These are phyloP conservation scores for Takifugu bimaculatus DNA, from an alignment of 2,113 vertebrate species.

Conservation along the genomic window DNA sequence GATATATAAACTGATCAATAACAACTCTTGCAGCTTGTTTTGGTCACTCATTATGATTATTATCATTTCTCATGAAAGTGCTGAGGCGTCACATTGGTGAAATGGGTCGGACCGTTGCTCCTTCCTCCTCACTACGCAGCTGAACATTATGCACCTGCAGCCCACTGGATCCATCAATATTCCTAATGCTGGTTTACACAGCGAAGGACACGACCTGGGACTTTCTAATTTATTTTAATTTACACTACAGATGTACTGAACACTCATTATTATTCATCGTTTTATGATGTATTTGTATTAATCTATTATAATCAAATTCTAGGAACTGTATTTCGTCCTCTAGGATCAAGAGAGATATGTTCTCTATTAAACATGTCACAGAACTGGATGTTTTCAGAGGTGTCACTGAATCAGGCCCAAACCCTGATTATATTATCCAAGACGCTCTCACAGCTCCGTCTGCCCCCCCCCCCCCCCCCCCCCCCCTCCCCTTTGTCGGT, in stretches of 20 bases:
- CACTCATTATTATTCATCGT: neutral
- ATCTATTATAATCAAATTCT: slow-evolving; percentile 5
- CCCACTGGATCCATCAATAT: slow-evolving; percentile 17
- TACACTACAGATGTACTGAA: neutral
- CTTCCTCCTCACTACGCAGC: too few relatives aligned
- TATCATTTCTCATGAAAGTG: too few relatives aligned
- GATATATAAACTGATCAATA: too few relatives aligned
- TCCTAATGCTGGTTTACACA: slow-evolving; percentile 42
- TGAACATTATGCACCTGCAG: too few relatives aligned
- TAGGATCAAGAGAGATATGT: slow-evolving; percentile 6
- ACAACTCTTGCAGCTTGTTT: too few relatives aligned
- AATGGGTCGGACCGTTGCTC: too few relatives aligned
- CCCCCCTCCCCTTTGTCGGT: slow-evolving; percentile 3
- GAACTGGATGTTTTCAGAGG: neutral
- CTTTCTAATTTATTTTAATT: too few relatives aligned
- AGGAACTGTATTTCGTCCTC: slow-evolving; percentile 2
- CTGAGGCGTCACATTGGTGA: too few relatives aligned
- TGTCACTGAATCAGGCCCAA: slow-evolving; percentile 1
- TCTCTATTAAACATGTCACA: neutral
- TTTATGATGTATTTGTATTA: slow-evolving; percentile 14
- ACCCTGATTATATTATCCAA: neutral
- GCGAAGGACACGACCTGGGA: neutral
- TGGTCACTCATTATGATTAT: too few relatives aligned
- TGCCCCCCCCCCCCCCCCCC: neutral
- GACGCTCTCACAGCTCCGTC: neutral